Conservation (phyloP, 2,888 invertebrate species). For the Anthoptus insignis region DNA sequence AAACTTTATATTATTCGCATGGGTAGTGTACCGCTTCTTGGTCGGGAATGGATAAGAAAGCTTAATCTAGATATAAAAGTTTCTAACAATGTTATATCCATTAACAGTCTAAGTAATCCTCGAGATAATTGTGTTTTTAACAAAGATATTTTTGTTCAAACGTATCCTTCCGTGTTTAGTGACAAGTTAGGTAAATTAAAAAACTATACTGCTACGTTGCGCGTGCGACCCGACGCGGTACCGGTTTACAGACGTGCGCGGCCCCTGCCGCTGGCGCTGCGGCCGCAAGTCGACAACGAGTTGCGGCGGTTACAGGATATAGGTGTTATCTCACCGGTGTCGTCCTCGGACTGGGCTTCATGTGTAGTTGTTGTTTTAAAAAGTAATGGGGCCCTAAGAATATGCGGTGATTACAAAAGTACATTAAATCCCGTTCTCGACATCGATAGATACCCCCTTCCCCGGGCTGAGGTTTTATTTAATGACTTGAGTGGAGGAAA, state of each 20-base stretch:
- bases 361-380: not conserved
- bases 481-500: not conserved
- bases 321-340: constrained; percentile 2
- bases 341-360: constrained; percentile 2
- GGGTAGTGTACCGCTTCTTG: constrained; percentile 4
- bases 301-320: not conserved
- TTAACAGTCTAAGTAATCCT: not conserved
- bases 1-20: constrained; percentile 1
- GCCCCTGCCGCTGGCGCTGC: constrained; percentile 13
- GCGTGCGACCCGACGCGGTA: not conserved
- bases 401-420: constrained; percentile 12
- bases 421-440: not conserved
- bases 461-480: not conserved
- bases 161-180: constrained; percentile 6
- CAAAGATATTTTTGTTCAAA: not conserved
- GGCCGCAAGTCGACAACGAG: constrained; percentile 2
- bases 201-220: not conserved
- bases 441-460: constrained; percentile 5
- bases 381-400: not conserved
- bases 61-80: constrained; percentile 2
- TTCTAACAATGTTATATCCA: not conserved
- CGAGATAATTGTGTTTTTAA: not conserved
- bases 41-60: constrained; percentile 3
- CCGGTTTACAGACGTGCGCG: constrained; percentile 9
- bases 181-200: constrained; percentile 3